Percentiles rank a stretch among this genome's conserved stretches.
Conservation (phyloP, 2,888 invertebrate species). For the Dermolepida albohirtum region DNA sequence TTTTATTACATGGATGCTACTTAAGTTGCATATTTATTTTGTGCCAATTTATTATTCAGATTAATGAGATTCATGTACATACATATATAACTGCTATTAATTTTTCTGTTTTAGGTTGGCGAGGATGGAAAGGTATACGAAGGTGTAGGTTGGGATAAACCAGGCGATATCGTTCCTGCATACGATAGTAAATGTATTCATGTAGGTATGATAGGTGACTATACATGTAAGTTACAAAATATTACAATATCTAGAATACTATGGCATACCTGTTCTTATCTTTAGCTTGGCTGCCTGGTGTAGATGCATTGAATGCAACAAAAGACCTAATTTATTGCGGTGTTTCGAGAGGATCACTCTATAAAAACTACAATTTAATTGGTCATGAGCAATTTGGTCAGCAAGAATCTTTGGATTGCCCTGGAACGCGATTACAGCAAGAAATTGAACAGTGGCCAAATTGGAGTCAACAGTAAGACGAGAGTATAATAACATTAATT, state of each 20-base stretch:
- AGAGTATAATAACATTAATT: no score
- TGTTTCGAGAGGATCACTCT: constrained; percentile 62
- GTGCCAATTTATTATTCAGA: no score
- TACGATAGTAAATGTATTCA: constrained; percentile 74
- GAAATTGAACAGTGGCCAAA: constrained; percentile 67
- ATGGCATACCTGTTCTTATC: background rate
- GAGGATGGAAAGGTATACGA: constrained; percentile 75
- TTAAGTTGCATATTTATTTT: no score
- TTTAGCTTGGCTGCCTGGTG: constrained; percentile 63
- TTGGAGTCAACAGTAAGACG: constrained; percentile 41
- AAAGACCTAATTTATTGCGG: constrained; percentile 65
- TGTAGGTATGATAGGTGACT: constrained; percentile 72
- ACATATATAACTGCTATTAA: background rate
- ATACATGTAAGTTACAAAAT: constrained; percentile 60
- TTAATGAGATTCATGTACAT: background rate
- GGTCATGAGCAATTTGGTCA: constrained; percentile 65
- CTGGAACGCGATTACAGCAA: constrained; percentile 65
- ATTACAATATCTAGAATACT: background rate
- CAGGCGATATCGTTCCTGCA: constrained; percentile 71
- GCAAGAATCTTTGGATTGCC: constrained; percentile 64
- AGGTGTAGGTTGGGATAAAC: constrained; percentile 73
- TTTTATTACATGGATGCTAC: no score
- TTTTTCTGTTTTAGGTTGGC: constrained; percentile 65
- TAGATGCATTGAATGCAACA: constrained; percentile 61
- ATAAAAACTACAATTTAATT: constrained; percentile 62